Conservation (phyloP, 2,797 vertebrate genomes). For the Carcharodon carcharias region DNA sequence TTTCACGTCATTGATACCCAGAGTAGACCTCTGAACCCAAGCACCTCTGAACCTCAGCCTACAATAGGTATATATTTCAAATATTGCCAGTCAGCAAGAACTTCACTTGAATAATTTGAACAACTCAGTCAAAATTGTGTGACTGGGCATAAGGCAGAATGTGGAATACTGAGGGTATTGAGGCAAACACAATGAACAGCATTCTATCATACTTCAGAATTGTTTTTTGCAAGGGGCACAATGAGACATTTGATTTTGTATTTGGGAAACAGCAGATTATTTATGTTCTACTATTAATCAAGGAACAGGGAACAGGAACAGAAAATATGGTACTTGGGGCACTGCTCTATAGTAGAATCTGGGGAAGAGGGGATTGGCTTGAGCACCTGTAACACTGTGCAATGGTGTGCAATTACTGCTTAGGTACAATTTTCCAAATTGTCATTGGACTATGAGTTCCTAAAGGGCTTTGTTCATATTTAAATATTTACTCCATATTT, state of each 20-base stretch:
- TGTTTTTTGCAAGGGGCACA: not conserved
- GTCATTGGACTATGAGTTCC: not conserved
- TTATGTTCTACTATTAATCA: constrained; percentile 10
- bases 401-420: not conserved
- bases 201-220: constrained; percentile 1
- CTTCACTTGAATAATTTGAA: constrained; percentile 11
- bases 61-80: not conserved
- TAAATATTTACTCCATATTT: no score
- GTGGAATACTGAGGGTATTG: not conserved
- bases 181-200: not conserved
- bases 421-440: not conserved
- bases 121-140: not conserved
- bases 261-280: not conserved
- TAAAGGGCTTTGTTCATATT: not conserved
- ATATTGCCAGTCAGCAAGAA: not conserved
- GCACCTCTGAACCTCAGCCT: no score
- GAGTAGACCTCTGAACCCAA: no score
- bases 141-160: not conserved
- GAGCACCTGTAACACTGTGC: not conserved
- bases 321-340: not conserved
- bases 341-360: not conserved
- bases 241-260: not conserved
- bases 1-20: no score
- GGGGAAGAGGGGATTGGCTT: not conserved
- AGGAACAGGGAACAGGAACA: not conserved